These are phyloP conservation scores for Eremophila alpestris DNA, from an alignment of 2,797 vertebrate genomes.

Conservation along the genomic window DNA sequence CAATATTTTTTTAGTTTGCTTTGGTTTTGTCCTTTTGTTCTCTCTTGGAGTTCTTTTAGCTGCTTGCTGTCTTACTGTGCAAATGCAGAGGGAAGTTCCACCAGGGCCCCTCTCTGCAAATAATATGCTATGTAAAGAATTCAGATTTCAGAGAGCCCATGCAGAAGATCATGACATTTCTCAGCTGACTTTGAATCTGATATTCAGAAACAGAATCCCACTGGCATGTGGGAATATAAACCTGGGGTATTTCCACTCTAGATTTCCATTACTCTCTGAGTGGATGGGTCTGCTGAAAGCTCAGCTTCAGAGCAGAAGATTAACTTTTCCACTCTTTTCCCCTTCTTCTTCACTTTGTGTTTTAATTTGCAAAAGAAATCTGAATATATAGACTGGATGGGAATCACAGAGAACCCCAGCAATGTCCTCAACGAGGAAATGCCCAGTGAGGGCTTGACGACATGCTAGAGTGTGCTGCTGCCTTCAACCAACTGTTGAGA, in stretches of 20 bases:
- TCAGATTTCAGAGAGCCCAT: background rate
- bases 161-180: background rate
- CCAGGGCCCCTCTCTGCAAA: background rate
- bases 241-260: background rate
- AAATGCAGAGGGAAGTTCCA: background rate
- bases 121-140: background rate
- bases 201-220: background rate
- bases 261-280: background rate
- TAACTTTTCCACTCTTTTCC: background rate
- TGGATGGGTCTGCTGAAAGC: background rate
- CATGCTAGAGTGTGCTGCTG: background rate
- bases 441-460: background rate
- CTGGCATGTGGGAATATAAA: background rate
- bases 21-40: slow-evolving; percentile 36
- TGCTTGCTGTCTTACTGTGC: background rate
- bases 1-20: slow-evolving; percentile 13
- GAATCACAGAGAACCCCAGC: background rate
- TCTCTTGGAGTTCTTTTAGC: background rate
- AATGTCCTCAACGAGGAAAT: background rate
- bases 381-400: background rate
- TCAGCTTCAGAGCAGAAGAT: background rate
- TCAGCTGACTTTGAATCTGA: background rate
- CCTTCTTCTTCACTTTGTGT: background rate
- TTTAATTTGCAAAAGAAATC: background rate
- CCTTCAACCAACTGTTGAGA: background rate